These are phyloP conservation scores for Marmota monax DNA, from an alignment of 2,113 vertebrate species.

Conservation along the genomic window DNA sequence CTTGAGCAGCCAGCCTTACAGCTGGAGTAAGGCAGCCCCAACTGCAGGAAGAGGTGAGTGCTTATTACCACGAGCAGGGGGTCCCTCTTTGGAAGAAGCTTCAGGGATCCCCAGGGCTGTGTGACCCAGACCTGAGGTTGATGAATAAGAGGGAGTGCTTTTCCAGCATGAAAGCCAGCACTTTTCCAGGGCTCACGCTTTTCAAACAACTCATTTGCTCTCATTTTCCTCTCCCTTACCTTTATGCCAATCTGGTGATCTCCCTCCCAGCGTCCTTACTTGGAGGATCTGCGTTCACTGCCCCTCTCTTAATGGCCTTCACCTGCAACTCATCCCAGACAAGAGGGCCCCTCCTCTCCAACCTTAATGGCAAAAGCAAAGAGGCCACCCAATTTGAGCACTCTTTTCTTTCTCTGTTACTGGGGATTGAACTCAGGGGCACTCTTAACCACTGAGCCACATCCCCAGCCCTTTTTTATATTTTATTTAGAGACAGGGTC, in stretches of 20 bases:
- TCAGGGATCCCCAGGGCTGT: neutral
- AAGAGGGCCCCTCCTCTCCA: neutral
- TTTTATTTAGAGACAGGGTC: too few relatives aligned
- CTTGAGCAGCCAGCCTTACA: neutral
- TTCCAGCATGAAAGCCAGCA: neutral
- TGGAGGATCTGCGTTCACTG: neutral
- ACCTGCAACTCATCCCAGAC: neutral
- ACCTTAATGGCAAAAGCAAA: neutral
- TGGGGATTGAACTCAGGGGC: too few relatives aligned
- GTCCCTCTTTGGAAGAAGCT: neutral
- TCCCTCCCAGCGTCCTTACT: neutral
- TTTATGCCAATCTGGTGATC: neutral
- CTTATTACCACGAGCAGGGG: neutral
- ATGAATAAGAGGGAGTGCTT: neutral
- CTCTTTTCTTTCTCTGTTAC: too few relatives aligned
- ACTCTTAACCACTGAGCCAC: too few relatives aligned
- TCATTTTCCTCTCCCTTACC: neutral
- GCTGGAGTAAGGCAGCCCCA: neutral
- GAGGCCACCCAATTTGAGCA: neutral
- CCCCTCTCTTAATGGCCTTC: neutral
- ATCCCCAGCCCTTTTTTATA: too few relatives aligned
- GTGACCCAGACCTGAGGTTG: neutral
- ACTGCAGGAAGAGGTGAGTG: neutral
- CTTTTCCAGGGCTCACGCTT: neutral
- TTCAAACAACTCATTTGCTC: neutral